Percentiles rank a stretch among this genome's conserved stretches.
Evolutionary conservation across 2,888 invertebrate species (phyloP).

Genomic region (Scaptomyza tumidula): DNA sequence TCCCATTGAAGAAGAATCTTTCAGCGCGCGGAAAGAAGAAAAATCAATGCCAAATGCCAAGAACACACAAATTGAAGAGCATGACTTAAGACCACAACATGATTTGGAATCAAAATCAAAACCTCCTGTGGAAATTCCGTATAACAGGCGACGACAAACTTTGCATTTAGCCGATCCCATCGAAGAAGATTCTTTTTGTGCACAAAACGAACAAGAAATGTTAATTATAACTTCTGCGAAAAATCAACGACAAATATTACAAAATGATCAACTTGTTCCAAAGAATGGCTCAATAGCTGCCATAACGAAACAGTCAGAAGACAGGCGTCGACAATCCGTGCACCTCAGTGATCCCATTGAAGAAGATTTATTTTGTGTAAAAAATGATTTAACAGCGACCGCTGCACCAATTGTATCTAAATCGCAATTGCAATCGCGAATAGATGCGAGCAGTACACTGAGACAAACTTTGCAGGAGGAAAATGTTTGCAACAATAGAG

Average conservation of each 20-base stretch:
- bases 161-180: conserved; percentile 13
- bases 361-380: conserved; percentile 2
- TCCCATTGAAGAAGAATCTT: neutral
- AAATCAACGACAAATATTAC: neutral
- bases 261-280: neutral
- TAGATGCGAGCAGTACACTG: neutral
- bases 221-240: neutral
- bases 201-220: neutral
- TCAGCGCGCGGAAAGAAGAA: neutral
- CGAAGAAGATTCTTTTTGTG: conserved; percentile 18
- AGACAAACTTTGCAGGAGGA: conserved; percentile 30
- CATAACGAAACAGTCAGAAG: neutral
- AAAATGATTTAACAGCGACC: neutral
- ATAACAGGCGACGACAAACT: conserved; percentile 8
- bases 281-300: neutral
- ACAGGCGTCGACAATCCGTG: neutral
- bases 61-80: conserved; percentile 3
- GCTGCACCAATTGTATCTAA: neutral
- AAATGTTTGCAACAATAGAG: neutral
- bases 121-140: neutral
- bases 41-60: neutral
- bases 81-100: neutral
- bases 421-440: neutral
- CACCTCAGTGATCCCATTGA: conserved; percentile 4
- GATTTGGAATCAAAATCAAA: neutral